Conservation (phyloP, 2,797 vertebrate genomes). For the Rhyacichthys aspro region DNA sequence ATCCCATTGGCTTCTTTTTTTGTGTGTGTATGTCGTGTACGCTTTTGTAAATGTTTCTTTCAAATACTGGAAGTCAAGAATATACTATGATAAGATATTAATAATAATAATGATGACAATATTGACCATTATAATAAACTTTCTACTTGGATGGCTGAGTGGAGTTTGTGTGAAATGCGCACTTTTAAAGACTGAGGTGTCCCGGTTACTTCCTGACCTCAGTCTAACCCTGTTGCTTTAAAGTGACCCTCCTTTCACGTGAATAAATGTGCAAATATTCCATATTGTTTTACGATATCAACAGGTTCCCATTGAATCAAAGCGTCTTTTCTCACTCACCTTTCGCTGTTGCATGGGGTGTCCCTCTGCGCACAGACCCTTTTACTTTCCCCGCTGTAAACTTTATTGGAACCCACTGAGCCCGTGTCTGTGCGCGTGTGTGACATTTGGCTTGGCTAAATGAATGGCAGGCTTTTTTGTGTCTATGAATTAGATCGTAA, state of each 20-base stretch:
- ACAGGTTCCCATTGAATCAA: slow-evolving; percentile 69
- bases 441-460: slow-evolving; percentile 97
- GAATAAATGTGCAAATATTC: slow-evolving; percentile 10
- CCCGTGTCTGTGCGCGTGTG: slow-evolving; percentile 94
- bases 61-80: slow-evolving; percentile 91
- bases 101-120: slow-evolving; percentile 47
- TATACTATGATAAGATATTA: slow-evolving; percentile 72
- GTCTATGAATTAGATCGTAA: slow-evolving; percentile 99
- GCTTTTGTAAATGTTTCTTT: slow-evolving; percentile 86
- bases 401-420: slow-evolving; percentile 91
- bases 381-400: slow-evolving; percentile 95
- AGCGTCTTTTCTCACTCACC: slow-evolving; percentile 86
- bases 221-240: background rate
- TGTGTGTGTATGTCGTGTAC: slow-evolving; percentile 78
- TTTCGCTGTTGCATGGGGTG: slow-evolving; percentile 67
- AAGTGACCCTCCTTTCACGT: slow-evolving; percentile 9
- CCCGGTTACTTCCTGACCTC: background rate
- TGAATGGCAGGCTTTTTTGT: slow-evolving; percentile 91
- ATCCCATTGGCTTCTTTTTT: slow-evolving; percentile 75
- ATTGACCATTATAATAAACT: slow-evolving; percentile 87
- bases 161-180: slow-evolving; percentile 36
- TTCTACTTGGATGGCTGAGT: slow-evolving; percentile 90
- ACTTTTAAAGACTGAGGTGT: background rate
- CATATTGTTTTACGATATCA: slow-evolving; percentile 52
- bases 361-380: slow-evolving; percentile 83